Evolutionary conservation across 2,888 invertebrate genomes (phyloP), one percentile per base, ranked within the genome.

Genomic region (Morpho helenor): DNA sequence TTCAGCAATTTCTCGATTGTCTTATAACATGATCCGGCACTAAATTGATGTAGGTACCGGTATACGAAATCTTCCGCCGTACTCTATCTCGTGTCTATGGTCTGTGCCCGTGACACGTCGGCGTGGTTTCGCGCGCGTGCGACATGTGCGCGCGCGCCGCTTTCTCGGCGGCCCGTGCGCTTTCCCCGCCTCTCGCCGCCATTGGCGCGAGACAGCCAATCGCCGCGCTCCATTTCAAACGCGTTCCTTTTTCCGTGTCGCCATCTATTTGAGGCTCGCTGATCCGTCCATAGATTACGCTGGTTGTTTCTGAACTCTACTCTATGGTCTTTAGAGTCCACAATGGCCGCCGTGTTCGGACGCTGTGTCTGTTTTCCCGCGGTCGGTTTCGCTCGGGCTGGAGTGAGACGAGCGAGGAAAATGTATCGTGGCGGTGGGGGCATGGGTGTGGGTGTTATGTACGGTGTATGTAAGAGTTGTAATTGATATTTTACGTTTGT

Each of bases 231-330:
- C 86, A 87, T 87, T 87, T 86, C 85, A 72, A 79, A 79, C 82
- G 83, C 82, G 82, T 82, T 86, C 84, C 82, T 84, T 87, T 87
- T 87, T 83, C 87, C 85, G 78, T 84, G 83, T 83, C 81, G 82
- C 82, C 81, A 86, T 85, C 82, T 84, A 89, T 88, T 85, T 83
- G 87, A 87, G 87, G 88, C 87, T 84, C 83, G 81, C 70, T 80
- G 84, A 86, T 80, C 83, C 82, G 79, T 83, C 74, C 75, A 66
- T 8, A 47, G 47, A 63, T 61, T 56, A 50, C 56, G 52, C 55
- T 43, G 56, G 9, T 3, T 43, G 1, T 75, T 62, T 76, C 62
- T 71, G 8, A 55, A 71, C 76, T 68, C 56, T 82, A 72, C 8
- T 0, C 0, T 0, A 0, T 2, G 0, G 0, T 0, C 0, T 0